Conservation (phyloP, 2,113 vertebrate species). For the Megaceryle torquata region DNA sequence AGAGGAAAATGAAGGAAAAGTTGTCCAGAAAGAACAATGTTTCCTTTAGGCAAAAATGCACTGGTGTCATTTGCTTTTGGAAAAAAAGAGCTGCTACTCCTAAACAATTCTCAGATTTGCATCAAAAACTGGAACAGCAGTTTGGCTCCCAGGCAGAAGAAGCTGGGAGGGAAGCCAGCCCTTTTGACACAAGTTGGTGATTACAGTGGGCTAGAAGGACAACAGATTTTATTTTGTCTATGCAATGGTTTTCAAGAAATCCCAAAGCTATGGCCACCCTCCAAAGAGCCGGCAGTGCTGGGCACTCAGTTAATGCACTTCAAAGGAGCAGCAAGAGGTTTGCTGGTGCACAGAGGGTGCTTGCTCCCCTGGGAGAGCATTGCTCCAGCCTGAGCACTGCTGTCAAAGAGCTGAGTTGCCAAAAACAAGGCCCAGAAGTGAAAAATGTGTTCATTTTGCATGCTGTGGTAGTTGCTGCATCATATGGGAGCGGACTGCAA, state of each 20-base stretch:
- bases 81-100: not conserved
- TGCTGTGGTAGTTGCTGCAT: not conserved
- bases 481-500: not conserved
- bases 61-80: not conserved
- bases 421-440: not conserved
- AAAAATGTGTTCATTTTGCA: not conserved
- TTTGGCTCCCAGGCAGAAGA: constrained; percentile 26
- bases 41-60: constrained; percentile 50
- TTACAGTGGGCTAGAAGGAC: not conserved
- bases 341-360: not conserved
- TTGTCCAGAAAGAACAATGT: constrained; percentile 36
- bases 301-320: not conserved
- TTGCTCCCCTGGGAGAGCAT: not conserved
- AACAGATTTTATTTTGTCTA: not conserved
- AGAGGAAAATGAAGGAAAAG: constrained; percentile 43
- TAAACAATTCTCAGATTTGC: constrained; percentile 18
- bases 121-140: not conserved
- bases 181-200: not conserved
- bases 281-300: not conserved
- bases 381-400: not conserved
- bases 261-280: not conserved
- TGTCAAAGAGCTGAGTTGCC: not conserved
- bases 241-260: not conserved
- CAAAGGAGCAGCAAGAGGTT: not conserved
- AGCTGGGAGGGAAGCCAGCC: not conserved